Evolutionary conservation across 2,888 invertebrate genomes (phyloP), one percentile per base, ranked within the genome.

Genomic region (Heliothis peltigera): DNA sequence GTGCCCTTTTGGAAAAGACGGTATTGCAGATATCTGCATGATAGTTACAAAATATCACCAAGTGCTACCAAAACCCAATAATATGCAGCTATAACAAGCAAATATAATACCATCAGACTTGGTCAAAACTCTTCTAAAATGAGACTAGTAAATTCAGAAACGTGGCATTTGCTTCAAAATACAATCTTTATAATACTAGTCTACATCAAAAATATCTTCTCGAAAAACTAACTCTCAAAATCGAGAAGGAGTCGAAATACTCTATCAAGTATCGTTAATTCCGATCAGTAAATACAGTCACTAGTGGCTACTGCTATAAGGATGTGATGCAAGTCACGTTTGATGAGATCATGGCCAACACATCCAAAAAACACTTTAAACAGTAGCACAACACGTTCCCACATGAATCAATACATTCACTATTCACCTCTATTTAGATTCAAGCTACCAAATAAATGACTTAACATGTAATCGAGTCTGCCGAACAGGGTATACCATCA

Each of bases 371-470:
- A 19, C 21, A 2, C 32, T n/a, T 28, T 44, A 70, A 68, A 59
- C 57, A 68, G 69, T 68, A 58, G 70, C 75, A 60, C 43, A 75
- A 47, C 19, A 17, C 51, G 44, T 75, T 78, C 75, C 58, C 70
- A 79, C 70, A 76, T 76, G 53, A 71, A 61, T 72, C 68, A 79
- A 64, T 64, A 48, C 21, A 28, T 64, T 53, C 43, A 7, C 17
- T 46, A 46, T 64, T 53, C 43, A 10, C 17, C 35, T 44, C 55
- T 53, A 48, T 49, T 65, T 60, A 54, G 32, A 58, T 70, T 60
- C 51, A 73, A 43, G 55, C 46, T 51, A 74, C 69, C 66, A 70
- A 70, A 62, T 56, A 66, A 70, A 56, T 68, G 68, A 65, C 54
- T 66, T 43, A 43, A 56, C 59, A 72, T 69, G 52, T 22, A 64